Percentiles rank a stretch among this genome's conserved stretches.
These are phyloP conservation scores for Ophion costatus DNA, from an alignment of 2,888 invertebrate species.

Conservation along the genomic window DNA sequence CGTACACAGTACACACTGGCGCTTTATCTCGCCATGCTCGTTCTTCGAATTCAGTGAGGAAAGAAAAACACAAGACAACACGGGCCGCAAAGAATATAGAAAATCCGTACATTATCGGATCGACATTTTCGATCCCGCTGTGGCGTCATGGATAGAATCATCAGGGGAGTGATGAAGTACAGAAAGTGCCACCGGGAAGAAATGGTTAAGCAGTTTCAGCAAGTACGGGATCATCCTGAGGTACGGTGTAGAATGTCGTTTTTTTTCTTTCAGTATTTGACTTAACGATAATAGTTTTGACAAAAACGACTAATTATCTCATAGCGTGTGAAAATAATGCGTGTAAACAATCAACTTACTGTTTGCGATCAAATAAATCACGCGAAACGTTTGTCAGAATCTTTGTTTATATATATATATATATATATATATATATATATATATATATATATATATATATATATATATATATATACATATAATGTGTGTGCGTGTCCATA, in stretches of 20 bases:
- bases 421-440: too few relatives aligned
- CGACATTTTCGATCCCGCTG: neutral
- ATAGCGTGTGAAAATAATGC: too few relatives aligned
- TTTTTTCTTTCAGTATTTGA: conserved; percentile 3
- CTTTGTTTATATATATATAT: too few relatives aligned
- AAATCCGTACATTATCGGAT: neutral
- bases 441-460: too few relatives aligned
- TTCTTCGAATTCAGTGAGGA: conserved; percentile 45
- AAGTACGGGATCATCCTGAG: conserved; percentile 94
- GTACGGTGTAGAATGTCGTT: conserved; percentile 84
- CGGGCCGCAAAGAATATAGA: neutral
- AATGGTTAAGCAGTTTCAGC: conserved; percentile 96
- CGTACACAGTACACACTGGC: conserved; percentile 12
- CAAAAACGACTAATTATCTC: neutral
- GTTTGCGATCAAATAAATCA: too few relatives aligned
- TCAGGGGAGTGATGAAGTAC: conserved; percentile 96
- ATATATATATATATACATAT: too few relatives aligned
- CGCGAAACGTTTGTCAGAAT: too few relatives aligned
- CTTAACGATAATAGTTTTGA: neutral
- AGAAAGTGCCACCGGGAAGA: conserved; percentile 91
- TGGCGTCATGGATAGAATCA: conserved; percentile 91
- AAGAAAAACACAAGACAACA: neutral
- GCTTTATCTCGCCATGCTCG: conserved; percentile 38
- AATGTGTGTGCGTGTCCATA: neutral
- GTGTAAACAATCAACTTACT: too few relatives aligned